A percentile compares a stretch with the other conserved stretches of the same genome.
These are phyloP conservation scores for Panzeria rudis DNA, from an alignment of 2,888 invertebrate genomes.

Conservation along the genomic window DNA sequence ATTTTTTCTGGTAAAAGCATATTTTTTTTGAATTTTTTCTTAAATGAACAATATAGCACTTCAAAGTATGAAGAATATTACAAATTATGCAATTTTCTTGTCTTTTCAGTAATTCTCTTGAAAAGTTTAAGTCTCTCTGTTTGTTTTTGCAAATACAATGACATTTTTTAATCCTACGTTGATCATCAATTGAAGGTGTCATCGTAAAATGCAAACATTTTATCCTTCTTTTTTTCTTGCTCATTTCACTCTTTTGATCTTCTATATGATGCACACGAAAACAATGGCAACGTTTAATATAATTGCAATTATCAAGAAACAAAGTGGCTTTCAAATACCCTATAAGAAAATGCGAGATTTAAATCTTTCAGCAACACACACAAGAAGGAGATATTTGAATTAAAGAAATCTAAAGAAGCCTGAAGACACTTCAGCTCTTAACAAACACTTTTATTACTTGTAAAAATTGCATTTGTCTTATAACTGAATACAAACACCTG, in stretches of 20 bases:
- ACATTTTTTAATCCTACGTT: constrained; percentile 75
- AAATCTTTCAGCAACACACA: background rate
- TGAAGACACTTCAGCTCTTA: too few relatives aligned
- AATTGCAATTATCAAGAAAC: background rate
- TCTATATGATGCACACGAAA: constrained; percentile 13
- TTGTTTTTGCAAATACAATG: constrained; percentile 36
- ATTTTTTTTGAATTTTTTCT: too few relatives aligned
- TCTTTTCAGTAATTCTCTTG: background rate
- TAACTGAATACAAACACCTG: too few relatives aligned
- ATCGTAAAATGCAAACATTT: constrained; percentile 78
- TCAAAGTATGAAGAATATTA: too few relatives aligned
- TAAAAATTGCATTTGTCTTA: too few relatives aligned
- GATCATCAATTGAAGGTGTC: constrained; percentile 82
- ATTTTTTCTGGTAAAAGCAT: too few relatives aligned
- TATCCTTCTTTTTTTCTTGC: constrained; percentile 16
- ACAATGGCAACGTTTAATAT: constrained; percentile 12
- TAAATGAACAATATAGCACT: too few relatives aligned
- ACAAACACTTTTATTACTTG: too few relatives aligned
- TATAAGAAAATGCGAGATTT: background rate
- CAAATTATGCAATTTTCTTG: too few relatives aligned
- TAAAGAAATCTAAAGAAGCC: too few relatives aligned
- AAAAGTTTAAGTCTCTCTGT: constrained; percentile 40
- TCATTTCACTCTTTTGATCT: constrained; percentile 41
- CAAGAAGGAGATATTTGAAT: too few relatives aligned
- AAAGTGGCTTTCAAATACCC: constrained; percentile 18